Base-by-base conservation (phyloP, 2,113 vertebrate species). In the Galemys pyrenaicus region DNA sequence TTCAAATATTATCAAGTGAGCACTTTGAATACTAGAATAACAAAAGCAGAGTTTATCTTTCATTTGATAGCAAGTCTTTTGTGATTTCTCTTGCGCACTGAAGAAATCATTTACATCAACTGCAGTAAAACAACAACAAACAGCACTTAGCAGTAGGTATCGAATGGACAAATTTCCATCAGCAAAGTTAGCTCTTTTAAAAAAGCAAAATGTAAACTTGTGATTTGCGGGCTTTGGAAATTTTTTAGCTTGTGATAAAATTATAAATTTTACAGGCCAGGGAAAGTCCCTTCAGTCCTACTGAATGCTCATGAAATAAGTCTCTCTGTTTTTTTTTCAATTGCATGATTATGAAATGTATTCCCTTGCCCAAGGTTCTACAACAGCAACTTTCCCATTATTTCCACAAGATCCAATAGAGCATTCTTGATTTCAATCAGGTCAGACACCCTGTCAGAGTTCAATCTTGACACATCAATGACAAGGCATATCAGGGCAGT, bases 401-500 rank as follows among this genome's bases (percentile, higher is more conserved):
- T 90, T 93, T 96, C 86, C 87, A 68, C 24, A 74, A 90, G 64
- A 78, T 96, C 93, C 94, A 89, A 83, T 51, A 92, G 15, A 88
- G 19, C 54, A 65, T 62, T 96, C 93, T 91, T 97, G 95, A 97
- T 97, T 96, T 97, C 97, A 91, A 32, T 97, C 92, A 88, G 88
- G 90, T 94, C 94, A 96, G 96, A 96, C 81, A 96, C 44, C 13
- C 88, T 94, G 95, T 96, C 97, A 97, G 88, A 97, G 62, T 78
- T 67, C 92, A 94, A 32, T 97, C 94, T 97, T 97, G 97, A 94
- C 87, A 93, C 67, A 94, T 94, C 95, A 94, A 94, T 89, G 97
- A 97, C 97, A 97, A 97, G 87, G 93, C 91, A 44, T 82, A 97
- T 96, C 97, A 96, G 92, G 98, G 92, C 68, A 97, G 95, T 97